Base-by-base conservation (phyloP, 1,140 invertebrate genomes). In the Bombus cullumanus region DNA sequence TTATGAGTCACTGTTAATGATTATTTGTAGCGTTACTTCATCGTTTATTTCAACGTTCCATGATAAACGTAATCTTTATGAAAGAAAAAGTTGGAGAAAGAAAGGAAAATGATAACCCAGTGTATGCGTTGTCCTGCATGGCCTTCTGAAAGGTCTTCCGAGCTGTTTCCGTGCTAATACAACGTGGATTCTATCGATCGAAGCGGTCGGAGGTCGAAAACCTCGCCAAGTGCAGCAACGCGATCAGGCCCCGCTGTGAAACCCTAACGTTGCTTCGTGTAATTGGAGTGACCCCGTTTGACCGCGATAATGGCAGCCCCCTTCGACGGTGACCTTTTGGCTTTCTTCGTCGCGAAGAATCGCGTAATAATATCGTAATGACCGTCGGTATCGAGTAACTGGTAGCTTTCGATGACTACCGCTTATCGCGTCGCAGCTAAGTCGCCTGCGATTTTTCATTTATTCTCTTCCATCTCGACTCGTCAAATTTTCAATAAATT, bases 251-350 rank as follows among this genome's bases (percentile, higher is more conserved):
- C 39, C 41, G 57, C 81, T 87, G 80, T 88, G 88, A 92, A 92
- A 90, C 86, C 77, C 83, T 89, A 91, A 91, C 88, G 84, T 90
- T 74, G 87, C 86, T 72, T 87, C 86, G 76, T 92, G 91, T 93
- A 94, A 94, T 94, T 94, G 89, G 89, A 90, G 85, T 92, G 91
- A 94, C 93, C 92, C 92, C 89, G 79, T 93, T 94, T 93, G 92
- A 93, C 93, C 92, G 89, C 92, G 90, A 92, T 93, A 93, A 94
- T 94, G 74, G 86, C 79, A 91, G 84, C 86, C 90, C 86, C 83
- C 88, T 62, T 76, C 64, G 74, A 59, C 59, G 72, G 43, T 76
- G 82, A 88, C 74, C 78, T 85, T 64, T 85, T 59, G 69, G 73
- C 73, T 81, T 43, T 31, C 37, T 57, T 47, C 53, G 31, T 74